phyloP scores from a whole-genome alignment of 2,888 invertebrate genomes.

The Cataglyphis rosenhaueri region DNA sequence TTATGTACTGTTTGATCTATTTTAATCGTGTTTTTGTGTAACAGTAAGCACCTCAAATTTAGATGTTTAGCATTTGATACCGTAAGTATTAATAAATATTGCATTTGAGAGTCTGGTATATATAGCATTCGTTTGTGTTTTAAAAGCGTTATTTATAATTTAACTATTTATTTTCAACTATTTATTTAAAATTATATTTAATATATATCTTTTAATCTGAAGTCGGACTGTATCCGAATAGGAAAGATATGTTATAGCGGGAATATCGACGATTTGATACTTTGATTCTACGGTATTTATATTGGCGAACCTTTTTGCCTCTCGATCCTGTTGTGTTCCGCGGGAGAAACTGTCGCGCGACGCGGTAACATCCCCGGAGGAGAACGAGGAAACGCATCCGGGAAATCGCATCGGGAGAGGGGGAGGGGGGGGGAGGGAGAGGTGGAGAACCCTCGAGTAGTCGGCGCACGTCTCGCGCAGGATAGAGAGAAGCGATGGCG shows the following conservation, averaged over 20 bases:
- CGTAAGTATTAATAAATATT: too few species aligned
- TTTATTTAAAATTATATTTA: background rate
- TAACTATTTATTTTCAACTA: too few species aligned
- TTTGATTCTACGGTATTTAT: conserved; percentile 43
- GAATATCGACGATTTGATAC: background rate
- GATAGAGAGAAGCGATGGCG: conserved; percentile 65
- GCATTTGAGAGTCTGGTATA: too few species aligned
- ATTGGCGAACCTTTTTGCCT: conserved; percentile 11
- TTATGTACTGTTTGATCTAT: too few species aligned
- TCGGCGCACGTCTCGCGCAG: conserved; percentile 74
- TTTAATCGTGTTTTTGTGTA: background rate
- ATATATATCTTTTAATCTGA: background rate
- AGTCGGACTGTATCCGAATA: background rate
- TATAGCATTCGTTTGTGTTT: too few species aligned
- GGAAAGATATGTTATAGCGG: background rate
- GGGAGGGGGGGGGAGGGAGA: background rate
- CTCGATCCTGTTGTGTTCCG: background rate
- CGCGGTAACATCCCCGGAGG: conserved; percentile 7
- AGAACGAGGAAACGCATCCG: conserved; percentile 14
- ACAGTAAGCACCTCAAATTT: too few species aligned
- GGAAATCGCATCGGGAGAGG: conserved; percentile 3
- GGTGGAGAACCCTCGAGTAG: conserved; percentile 51
- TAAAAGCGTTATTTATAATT: too few species aligned
- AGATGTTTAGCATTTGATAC: too few species aligned
- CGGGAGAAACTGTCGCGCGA: background rate